Conservation (phyloP, 2,888 invertebrate genomes). For the Hoplodrina ambigua region DNA sequence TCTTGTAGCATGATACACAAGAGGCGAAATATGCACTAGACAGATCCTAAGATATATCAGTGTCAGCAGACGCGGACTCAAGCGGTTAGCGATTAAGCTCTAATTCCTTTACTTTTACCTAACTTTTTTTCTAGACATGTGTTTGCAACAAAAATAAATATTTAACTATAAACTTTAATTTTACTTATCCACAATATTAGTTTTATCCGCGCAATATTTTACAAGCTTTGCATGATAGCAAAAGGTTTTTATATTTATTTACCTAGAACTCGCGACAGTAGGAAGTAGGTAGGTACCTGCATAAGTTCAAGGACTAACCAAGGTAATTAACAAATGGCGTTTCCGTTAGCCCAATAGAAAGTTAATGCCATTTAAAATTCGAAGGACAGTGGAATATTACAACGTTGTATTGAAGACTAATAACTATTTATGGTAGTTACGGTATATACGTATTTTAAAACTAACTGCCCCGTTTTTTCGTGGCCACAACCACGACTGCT, state of each 20-base stretch:
- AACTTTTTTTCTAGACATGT: no score
- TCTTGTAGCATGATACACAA: no score
- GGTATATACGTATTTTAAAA: no score
- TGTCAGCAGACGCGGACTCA: no score
- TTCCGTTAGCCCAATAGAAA: constrained; percentile 23
- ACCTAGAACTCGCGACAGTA: constrained; percentile 6
- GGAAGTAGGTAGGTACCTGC: background rate
- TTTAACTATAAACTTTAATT: background rate
- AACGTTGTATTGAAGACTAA: background rate
- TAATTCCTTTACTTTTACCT: no score
- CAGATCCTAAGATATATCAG: no score
- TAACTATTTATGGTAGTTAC: background rate
- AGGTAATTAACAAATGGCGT: constrained; percentile 42
- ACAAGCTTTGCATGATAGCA: constrained; percentile 18
- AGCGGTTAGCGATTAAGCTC: no score
- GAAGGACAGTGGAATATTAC: constrained; percentile 31
- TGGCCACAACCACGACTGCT: no score
- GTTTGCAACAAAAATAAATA: no score
- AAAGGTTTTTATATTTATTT: constrained; percentile 15
- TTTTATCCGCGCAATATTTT: constrained; percentile 6
- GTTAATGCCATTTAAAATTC: constrained; percentile 30
- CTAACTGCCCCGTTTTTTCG: no score
- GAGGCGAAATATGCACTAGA: no score
- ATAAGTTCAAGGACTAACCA: constrained; percentile 43
- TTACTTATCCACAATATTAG: no score